Conservation (phyloP, 2,113 vertebrate genomes). For the Oryzias curvinotus region DNA sequence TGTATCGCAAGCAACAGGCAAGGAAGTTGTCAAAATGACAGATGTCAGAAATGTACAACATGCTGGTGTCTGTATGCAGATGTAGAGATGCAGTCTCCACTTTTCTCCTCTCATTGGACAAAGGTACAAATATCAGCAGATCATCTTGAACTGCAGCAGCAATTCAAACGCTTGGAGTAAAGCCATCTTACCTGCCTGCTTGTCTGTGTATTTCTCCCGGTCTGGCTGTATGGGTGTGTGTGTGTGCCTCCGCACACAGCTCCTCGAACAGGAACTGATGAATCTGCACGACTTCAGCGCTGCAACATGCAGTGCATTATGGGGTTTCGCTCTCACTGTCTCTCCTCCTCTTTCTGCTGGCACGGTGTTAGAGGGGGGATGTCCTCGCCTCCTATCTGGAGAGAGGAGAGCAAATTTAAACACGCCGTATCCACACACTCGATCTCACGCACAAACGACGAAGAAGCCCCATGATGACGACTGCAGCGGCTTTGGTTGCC, state of each 20-base stretch:
- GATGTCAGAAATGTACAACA: conserved; percentile 54
- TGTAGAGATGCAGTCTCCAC: conserved; percentile 18
- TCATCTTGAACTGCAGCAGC: conserved; percentile 4
- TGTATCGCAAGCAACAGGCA: conserved; percentile 58
- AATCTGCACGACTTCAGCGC: conserved; percentile 73
- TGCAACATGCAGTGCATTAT: conserved; percentile 73
- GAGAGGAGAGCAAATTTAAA: conserved; percentile 58
- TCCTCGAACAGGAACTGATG: conserved; percentile 70
- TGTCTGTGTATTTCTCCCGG: conserved; percentile 42
- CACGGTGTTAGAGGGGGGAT: conserved; percentile 68
- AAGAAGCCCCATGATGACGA: conserved; percentile 63
- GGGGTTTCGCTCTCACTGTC: conserved; percentile 59
- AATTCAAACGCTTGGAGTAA: conserved; percentile 19
- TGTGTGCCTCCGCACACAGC: conserved; percentile 34
- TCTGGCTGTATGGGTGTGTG: conserved; percentile 46
- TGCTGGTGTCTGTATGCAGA: conserved; percentile 16
- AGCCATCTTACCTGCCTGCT: conserved; percentile 64
- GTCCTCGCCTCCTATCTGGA: conserved; percentile 72
- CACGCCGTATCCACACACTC: conserved; percentile 19
- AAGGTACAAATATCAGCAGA: conserved; percentile 15
- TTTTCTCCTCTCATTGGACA: conserved; percentile 26
- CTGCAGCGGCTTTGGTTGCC: conserved; percentile 58
- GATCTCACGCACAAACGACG: conserved; percentile 37
- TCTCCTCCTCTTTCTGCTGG: conserved; percentile 42
- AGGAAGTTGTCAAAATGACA: conserved; percentile 61